Conservation (phyloP, 2,113 vertebrate genomes). For the Dascyllus trimaculatus region DNA sequence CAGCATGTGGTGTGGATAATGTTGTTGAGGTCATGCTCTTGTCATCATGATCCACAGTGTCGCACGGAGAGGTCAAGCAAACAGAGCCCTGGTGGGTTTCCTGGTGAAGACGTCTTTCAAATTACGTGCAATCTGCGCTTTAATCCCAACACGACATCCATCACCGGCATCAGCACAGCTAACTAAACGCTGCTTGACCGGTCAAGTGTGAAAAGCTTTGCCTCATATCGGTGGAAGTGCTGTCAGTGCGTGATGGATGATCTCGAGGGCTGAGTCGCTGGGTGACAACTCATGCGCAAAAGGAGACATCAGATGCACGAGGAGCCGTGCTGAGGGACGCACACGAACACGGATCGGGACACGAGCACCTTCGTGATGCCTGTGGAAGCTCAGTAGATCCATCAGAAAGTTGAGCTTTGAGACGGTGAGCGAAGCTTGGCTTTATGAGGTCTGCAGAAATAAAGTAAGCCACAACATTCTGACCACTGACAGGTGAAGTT, state of each 20-base stretch:
- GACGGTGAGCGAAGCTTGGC: neutral
- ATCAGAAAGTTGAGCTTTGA: neutral
- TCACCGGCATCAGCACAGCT: slow-evolving; percentile 30
- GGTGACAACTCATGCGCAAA: slow-evolving; percentile 16
- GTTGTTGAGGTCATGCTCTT: neutral
- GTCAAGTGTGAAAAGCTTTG: slow-evolving; percentile 40
- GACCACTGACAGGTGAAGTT: no score
- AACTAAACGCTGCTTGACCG: slow-evolving; percentile 35
- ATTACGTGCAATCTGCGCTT: slow-evolving; percentile 25
- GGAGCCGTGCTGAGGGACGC: neutral
- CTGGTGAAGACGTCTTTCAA: neutral
- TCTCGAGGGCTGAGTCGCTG: slow-evolving; percentile 24
- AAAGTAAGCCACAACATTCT: no score
- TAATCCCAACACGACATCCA: slow-evolving; percentile 38
- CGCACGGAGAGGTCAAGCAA: neutral
- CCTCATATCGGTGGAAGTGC: slow-evolving; percentile 30
- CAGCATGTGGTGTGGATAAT: no score
- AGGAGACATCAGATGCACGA: neutral
- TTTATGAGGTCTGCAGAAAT: neutral
- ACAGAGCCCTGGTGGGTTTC: neutral
- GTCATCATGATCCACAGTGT: neutral
- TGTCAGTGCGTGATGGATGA: slow-evolving; percentile 61
- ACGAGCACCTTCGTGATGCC: neutral
- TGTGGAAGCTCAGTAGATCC: neutral
- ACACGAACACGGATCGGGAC: neutral